Percentiles rank a stretch among this genome's conserved stretches.
phyloP scores from a whole-genome alignment of 2,888 invertebrate species.

The Drosophila austrosaltans region DNA sequence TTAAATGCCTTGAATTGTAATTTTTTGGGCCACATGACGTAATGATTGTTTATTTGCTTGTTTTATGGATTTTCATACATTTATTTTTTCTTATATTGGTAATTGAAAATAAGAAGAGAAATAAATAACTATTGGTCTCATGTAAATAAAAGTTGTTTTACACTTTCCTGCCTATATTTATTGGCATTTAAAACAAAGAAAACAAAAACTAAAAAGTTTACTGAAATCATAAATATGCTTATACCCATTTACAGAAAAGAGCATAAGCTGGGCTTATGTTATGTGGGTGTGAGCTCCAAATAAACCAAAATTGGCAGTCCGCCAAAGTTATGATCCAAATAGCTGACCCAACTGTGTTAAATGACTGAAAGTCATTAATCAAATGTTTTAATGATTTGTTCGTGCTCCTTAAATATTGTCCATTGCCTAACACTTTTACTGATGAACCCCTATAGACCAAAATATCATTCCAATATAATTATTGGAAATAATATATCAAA shows the following conservation, averaged over 20 bases:
- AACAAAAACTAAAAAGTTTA: too few species aligned
- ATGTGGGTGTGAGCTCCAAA: neutral
- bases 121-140: neutral
- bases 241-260: neutral
- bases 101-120: conserved; percentile 28
- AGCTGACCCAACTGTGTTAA: neutral
- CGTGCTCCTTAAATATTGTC: too few species aligned
- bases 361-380: neutral
- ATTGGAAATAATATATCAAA: too few species aligned
- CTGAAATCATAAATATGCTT: neutral
- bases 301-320: neutral
- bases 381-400: neutral
- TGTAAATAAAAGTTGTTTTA: neutral
- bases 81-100: conserved; percentile 40
- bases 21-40: conserved; percentile 28
- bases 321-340: conserved; percentile 44
- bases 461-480: too few species aligned
- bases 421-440: too few species aligned
- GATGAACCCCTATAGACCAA: too few species aligned
- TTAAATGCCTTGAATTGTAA: conserved; percentile 64
- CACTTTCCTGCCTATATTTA: neutral
- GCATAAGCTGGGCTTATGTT: neutral
- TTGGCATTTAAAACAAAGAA: too few species aligned
- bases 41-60: conserved; percentile 46
- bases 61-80: conserved; percentile 42